Evolutionary conservation across 2,797 vertebrate genomes (phyloP), one percentile per base, ranked within the genome.

Genomic region (Diplodus sargus): DNA sequence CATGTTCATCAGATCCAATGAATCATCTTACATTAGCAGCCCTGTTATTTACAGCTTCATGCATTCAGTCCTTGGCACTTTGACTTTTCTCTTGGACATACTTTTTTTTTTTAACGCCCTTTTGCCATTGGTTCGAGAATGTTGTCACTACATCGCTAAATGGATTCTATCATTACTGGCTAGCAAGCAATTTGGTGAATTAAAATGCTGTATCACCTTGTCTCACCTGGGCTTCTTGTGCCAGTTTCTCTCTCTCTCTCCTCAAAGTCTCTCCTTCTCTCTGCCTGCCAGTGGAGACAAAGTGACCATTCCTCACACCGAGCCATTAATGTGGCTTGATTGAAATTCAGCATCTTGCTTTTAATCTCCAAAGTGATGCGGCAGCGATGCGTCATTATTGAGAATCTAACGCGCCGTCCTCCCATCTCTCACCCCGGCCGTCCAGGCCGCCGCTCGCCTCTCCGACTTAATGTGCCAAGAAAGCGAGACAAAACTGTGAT

Each of bases 261-360:
- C 47, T 63, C 72, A 73, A 49, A 64, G 51, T 58, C 54, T 62
- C 23, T 52, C 11, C 39, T 49, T 17, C 65, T 65, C 79, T 86
- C 74, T 60, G 75, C 85, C 90, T 91, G 87, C 89, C 87, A 89
- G 82, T 78, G 74, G 85, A 90, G 91, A 93, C 91, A 92, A 91
- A 94, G 91, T 93, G 91, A 91, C 92, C 92, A 92, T 94, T 92
- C 83, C 87, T 93, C 92, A 94, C 84, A 84, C 83, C 51, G 49
- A 90, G 87, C 94, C 92, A 94, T 95, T 94, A 95, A 91, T 90
- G 90, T 82, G 81, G 89, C 92, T 93, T 94, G 94, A 95, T 95
- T 96, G 94, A 95, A 95, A 96, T 95, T 95, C 95, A 93, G 92
- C 91, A 92, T 95, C 95, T 95, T 94, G 94, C 92, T 95, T 95